A percentile compares a stretch with the other conserved stretches of the same genome.
Evolutionary conservation across 2,888 invertebrate species (phyloP).

Genomic region (Apotomis betuletana): DNA sequence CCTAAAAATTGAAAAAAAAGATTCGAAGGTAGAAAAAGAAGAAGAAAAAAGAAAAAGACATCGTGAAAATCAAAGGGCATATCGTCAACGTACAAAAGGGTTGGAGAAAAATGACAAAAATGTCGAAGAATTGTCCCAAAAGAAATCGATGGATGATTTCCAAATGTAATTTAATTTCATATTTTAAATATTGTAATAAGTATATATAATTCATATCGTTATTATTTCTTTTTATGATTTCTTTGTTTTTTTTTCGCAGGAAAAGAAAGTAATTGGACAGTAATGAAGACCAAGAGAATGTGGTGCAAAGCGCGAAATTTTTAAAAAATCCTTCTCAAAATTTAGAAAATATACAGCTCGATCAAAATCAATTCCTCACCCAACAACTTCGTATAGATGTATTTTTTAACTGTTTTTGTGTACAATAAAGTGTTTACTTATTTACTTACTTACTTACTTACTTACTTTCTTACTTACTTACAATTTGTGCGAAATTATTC

Average conservation of each 20-base stretch:
- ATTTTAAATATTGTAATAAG: not conserved
- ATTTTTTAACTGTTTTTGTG: too few species aligned
- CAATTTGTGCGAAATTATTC: too few species aligned
- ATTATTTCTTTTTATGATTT: not conserved
- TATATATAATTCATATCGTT: not conserved
- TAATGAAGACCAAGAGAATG: not conserved
- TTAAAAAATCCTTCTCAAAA: not conserved
- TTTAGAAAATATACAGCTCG: not conserved
- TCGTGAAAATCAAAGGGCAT: too few species aligned
- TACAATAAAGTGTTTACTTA: too few species aligned
- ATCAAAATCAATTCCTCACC: constrained; percentile 32
- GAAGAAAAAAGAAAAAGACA: too few species aligned
- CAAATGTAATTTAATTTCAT: not conserved
- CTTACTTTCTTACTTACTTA: too few species aligned
- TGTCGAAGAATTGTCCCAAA: not conserved
- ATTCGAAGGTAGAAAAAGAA: too few species aligned
- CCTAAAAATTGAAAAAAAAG: too few species aligned
- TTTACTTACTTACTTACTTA: too few species aligned
- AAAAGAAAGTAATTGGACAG: not conserved
- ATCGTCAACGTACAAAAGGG: too few species aligned
- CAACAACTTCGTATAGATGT: constrained; percentile 47
- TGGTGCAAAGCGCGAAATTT: not conserved
- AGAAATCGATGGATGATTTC: not conserved
- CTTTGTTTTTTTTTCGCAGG: not conserved
- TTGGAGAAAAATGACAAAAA: too few species aligned